phyloP scores from a whole-genome alignment of 1,140 invertebrate species.

The Orussus abietinus region DNA sequence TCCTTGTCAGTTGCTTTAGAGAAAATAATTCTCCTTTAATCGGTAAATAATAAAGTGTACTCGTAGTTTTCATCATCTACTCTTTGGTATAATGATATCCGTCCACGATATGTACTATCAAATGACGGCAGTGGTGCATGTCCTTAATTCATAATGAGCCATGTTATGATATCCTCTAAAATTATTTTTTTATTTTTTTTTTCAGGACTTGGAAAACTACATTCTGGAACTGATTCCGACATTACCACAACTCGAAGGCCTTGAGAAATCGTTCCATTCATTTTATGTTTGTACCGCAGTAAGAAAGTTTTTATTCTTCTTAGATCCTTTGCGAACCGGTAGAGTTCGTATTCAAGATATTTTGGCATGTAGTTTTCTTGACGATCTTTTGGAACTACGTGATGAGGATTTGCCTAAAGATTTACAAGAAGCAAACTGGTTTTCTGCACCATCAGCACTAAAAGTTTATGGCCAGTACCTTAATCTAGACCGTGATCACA shows the following conservation, averaged over 20 bases:
- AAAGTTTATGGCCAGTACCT: conserved; percentile 91
- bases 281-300: conserved; percentile 97
- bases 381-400: conserved; percentile 81
- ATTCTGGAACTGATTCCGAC: conserved; percentile 91
- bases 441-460: conserved; percentile 85
- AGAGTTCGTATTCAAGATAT: conserved; percentile 89
- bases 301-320: conserved; percentile 92
- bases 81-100: too few relatives aligned
- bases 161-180: too few relatives aligned
- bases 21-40: too few relatives aligned
- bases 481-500: conserved; percentile 90
- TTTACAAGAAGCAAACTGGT: conserved; percentile 88
- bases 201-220: conserved; percentile 90
- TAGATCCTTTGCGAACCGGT: conserved; percentile 84
- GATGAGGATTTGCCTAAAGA: conserved; percentile 83
- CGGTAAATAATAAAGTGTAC: too few relatives aligned
- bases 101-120: too few relatives aligned
- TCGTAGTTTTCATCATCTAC: too few relatives aligned
- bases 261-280: conserved; percentile 90
- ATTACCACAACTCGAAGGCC: conserved; percentile 79
- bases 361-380: conserved; percentile 84
- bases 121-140: too few relatives aligned
- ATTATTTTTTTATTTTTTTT: conserved; percentile 25
- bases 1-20: too few relatives aligned
- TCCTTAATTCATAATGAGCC: too few relatives aligned